Percentiles rank a stretch among this genome's conserved stretches.
Conservation (phyloP, 1,140 invertebrate species). For the Atta cephalotes region DNA sequence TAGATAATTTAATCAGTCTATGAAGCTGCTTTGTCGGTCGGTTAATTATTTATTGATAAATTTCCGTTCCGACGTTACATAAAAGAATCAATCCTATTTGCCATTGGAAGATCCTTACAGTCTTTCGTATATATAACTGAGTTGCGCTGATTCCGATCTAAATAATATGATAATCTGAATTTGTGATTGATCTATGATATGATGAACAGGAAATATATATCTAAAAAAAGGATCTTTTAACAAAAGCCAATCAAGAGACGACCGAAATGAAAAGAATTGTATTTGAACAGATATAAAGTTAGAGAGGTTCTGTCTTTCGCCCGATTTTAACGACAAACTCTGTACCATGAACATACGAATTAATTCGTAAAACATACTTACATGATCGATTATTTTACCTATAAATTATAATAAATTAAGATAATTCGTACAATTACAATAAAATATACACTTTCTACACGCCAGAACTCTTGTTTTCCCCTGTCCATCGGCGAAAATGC, state of each 20-base stretch:
- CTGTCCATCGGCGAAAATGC: conserved; percentile 28
- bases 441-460: conserved; percentile 52
- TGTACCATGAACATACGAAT: conserved; percentile 16
- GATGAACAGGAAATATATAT: neutral
- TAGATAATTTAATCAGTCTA: conserved; percentile 86
- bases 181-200: neutral
- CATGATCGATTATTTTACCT: conserved; percentile 55
- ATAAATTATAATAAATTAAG: conserved; percentile 76
- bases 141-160: neutral
- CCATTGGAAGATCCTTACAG: conserved; percentile 52
- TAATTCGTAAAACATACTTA: conserved; percentile 60
- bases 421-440: conserved; percentile 43
- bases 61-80: conserved; percentile 62
- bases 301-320: conserved; percentile 39
- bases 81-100: conserved; percentile 40
- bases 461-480: conserved; percentile 13
- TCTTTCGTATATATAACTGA: conserved; percentile 36
- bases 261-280: conserved; percentile 19
- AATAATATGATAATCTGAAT: conserved; percentile 18
- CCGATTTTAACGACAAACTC: conserved; percentile 17
- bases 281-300: conserved; percentile 62
- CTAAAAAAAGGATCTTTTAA: conserved; percentile 3
- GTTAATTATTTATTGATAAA: conserved; percentile 61
- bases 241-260: neutral
- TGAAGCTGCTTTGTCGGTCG: conserved; percentile 77